Conservation (phyloP, 1,140 invertebrate species). For the Centruroides vittatus region DNA sequence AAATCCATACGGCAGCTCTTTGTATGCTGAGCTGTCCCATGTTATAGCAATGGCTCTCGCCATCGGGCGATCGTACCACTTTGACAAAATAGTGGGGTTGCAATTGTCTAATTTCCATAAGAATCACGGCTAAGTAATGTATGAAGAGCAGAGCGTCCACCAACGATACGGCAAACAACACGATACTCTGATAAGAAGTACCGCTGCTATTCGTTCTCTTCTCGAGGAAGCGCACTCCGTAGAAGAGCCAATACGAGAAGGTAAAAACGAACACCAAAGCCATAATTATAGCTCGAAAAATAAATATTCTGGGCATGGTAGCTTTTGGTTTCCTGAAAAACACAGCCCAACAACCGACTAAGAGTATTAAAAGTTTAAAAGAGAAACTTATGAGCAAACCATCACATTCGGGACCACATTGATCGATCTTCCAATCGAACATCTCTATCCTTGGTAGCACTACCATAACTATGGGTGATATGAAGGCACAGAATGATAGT, state of each 20-base stretch:
- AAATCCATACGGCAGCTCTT: conserved; percentile 78
- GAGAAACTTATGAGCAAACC: conserved; percentile 79
- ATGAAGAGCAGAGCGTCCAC: conserved; percentile 87
- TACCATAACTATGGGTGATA: conserved; percentile 88
- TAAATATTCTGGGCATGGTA: conserved; percentile 83
- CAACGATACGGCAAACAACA: conserved; percentile 77
- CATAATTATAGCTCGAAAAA: conserved; percentile 74
- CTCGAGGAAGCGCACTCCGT: conserved; percentile 66
- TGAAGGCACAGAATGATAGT: conserved; percentile 64
- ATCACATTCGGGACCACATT: conserved; percentile 71
- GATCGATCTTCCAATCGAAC: conserved; percentile 23
- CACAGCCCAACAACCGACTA: conserved; percentile 78
- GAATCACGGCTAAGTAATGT: conserved; percentile 81
- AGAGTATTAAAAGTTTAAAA: conserved; percentile 81
- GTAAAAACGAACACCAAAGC: conserved; percentile 80
- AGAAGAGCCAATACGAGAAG: conserved; percentile 96
- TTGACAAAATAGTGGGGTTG: conserved; percentile 82
- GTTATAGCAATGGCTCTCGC: conserved; percentile 50
- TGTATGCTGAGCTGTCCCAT: conserved; percentile 90
- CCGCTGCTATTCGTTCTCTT: conserved; percentile 21
- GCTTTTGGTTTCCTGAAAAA: conserved; percentile 51
- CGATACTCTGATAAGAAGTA: conserved; percentile 36
- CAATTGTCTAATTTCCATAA: conserved; percentile 81
- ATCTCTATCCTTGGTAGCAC: conserved; percentile 71
- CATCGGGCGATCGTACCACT: conserved; percentile 84